Percentiles rank a stretch among this genome's conserved stretches.
Evolutionary conservation across 2,797 vertebrate genomes (phyloP).

Genomic region (Myripristis jacobus): DNA sequence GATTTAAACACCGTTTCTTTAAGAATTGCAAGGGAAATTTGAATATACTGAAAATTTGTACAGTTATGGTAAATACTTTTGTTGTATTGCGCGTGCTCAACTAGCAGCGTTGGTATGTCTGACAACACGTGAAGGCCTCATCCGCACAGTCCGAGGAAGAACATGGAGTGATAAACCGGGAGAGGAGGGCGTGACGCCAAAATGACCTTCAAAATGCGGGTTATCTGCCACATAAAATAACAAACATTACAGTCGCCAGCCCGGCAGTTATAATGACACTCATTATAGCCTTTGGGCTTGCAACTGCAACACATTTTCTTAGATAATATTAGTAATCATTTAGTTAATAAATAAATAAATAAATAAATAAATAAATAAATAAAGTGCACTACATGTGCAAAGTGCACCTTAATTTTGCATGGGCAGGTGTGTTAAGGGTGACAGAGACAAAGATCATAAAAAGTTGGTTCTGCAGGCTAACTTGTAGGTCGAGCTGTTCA

Average conservation of each 20-base stretch:
- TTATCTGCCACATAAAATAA: constrained; percentile 4
- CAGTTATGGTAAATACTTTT: too few relatives aligned
- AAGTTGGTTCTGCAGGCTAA: too few relatives aligned
- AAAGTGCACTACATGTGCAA: neutral
- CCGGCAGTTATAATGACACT: neutral
- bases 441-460: too few relatives aligned
- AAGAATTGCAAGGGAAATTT: too few relatives aligned
- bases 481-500: too few relatives aligned
- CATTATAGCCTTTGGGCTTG: neutral
- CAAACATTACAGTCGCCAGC: neutral
- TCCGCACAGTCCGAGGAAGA: neutral
- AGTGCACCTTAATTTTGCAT: neutral
- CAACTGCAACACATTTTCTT: constrained; percentile 8
- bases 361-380: too few relatives aligned
- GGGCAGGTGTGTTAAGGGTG: too few relatives aligned
- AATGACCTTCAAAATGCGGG: constrained; percentile 12
- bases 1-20: too few relatives aligned
- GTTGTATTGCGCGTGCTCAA: too few relatives aligned
- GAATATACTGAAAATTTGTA: too few relatives aligned
- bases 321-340: constrained; percentile 1
- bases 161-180: neutral
- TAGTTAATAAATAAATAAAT: too few relatives aligned
- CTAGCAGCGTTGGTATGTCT: too few relatives aligned
- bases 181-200: constrained; percentile 17
- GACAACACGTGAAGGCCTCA: constrained; percentile 30